phyloP scores from a whole-genome alignment of 1,140 invertebrate species.

The Drosophila erecta region DNA sequence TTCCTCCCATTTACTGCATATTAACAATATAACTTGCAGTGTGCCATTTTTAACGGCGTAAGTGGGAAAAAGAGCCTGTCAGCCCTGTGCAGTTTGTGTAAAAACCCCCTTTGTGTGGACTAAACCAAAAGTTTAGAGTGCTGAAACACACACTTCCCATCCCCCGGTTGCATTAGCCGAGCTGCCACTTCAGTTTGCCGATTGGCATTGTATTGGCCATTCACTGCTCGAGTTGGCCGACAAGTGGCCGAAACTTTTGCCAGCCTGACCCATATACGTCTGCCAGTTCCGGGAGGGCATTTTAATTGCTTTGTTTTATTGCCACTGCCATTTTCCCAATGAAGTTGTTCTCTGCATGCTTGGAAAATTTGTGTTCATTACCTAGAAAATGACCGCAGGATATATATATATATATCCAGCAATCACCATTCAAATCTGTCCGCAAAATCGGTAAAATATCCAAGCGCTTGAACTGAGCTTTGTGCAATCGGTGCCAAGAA shows the following conservation, averaged over 20 bases:
- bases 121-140: constrained; percentile 48
- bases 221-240: constrained; percentile 46
- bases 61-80: constrained; percentile 10
- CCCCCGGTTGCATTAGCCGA: constrained; percentile 38
- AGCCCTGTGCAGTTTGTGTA: constrained; percentile 39
- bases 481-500: constrained; percentile 1
- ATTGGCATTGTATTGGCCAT: constrained; percentile 73
- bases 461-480: constrained; percentile 5
- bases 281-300: constrained; percentile 48
- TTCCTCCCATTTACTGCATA: constrained; percentile 18
- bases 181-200: constrained; percentile 64
- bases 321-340: constrained; percentile 26
- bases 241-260: constrained; percentile 58
- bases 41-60: constrained; percentile 3
- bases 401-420: background rate
- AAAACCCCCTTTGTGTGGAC: constrained; percentile 48
- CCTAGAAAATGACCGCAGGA: constrained; percentile 3
- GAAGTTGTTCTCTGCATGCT: constrained; percentile 34
- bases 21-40: constrained; percentile 47
- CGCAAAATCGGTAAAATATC: constrained; percentile 7
- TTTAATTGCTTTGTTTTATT: constrained; percentile 78
- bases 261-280: constrained; percentile 67
- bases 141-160: constrained; percentile 36
- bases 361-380: constrained; percentile 27
- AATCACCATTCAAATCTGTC: constrained; percentile 4